phyloP scores from a whole-genome alignment of 2,113 vertebrate species.

The Pungitius pungitius region DNA sequence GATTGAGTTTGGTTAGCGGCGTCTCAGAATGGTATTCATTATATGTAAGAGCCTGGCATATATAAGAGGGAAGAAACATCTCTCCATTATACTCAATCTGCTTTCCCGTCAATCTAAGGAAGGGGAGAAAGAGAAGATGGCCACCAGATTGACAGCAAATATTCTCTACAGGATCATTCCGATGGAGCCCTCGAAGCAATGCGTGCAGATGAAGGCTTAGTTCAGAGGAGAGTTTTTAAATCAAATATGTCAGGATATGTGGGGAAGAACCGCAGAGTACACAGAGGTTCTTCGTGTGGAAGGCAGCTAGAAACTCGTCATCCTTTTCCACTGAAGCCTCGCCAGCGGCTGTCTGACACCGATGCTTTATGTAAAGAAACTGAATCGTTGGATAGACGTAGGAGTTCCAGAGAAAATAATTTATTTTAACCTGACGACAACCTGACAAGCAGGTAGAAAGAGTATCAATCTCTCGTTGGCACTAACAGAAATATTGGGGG shows the following conservation, averaged over 20 bases:
- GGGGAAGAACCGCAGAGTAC: slow-evolving; percentile 2
- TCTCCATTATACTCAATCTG: slow-evolving; percentile 48
- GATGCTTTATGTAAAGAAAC: slow-evolving; percentile 2
- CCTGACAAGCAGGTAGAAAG: background rate
- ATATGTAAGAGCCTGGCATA: slow-evolving; percentile 31
- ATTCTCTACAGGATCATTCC: slow-evolving; percentile 19
- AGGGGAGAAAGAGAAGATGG: slow-evolving; percentile 39
- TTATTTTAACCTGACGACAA: no score
- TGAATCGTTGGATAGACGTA: background rate
- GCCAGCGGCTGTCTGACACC: slow-evolving; percentile 2
- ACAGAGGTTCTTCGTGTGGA: slow-evolving; percentile 30
- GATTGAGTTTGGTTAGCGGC: slow-evolving; percentile 8
- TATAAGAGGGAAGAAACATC: slow-evolving; percentile 7
- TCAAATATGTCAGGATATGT: slow-evolving; percentile 43
- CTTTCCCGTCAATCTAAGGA: slow-evolving; percentile 49
- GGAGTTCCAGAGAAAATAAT: background rate
- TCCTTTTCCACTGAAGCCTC: slow-evolving; percentile 22
- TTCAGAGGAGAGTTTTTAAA: slow-evolving; percentile 37
- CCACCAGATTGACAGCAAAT: slow-evolving; percentile 46
- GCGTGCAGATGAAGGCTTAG: slow-evolving; percentile 39
- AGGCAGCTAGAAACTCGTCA: slow-evolving; percentile 7
- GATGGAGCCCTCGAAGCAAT: slow-evolving; percentile 22
- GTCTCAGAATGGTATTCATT: slow-evolving; percentile 40
- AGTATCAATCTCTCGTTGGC: background rate
- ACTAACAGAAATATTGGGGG: background rate